These are phyloP conservation scores for Myotis davidii DNA, from an alignment of 2,113 vertebrate species.

Conservation along the genomic window DNA sequence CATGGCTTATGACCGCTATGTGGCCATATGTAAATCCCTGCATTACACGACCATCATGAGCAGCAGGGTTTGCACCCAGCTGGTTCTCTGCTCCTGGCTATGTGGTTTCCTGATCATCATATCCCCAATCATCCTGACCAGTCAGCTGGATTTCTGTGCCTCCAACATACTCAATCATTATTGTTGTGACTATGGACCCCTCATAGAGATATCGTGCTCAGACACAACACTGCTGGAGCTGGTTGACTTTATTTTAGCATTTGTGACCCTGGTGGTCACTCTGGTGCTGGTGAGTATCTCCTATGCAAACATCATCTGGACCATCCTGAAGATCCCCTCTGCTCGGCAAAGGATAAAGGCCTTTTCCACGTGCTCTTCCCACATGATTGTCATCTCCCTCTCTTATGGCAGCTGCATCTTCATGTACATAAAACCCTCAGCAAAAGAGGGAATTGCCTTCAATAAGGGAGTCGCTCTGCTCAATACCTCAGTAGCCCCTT, in stretches of 20 bases:
- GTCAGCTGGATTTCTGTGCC: constrained; percentile 66
- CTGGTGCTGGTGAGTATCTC: constrained; percentile 8
- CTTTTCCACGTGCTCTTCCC: constrained; percentile 43
- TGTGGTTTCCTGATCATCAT: constrained; percentile 53
- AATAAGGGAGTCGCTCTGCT: constrained; percentile 51
- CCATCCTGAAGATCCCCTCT: constrained; percentile 33
- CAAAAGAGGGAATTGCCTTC: not conserved
- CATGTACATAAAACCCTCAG: constrained; percentile 48
- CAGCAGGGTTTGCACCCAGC: constrained; percentile 40
- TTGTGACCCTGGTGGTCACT: constrained; percentile 1
- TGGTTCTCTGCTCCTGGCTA: constrained; percentile 63
- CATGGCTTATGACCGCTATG: constrained; percentile 79
- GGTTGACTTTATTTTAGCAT: constrained; percentile 20
- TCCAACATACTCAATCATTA: constrained; percentile 55
- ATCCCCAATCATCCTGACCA: constrained; percentile 33
- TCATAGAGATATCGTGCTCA: constrained; percentile 58
- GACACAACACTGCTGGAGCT: constrained; percentile 43
- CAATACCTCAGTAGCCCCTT: constrained; percentile 19
- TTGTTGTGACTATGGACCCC: constrained; percentile 46
- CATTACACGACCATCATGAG: constrained; percentile 73
- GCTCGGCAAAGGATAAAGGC: constrained; percentile 34
- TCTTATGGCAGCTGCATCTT: constrained; percentile 57
- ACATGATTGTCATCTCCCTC: constrained; percentile 47
- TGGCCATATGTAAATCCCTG: constrained; percentile 76
- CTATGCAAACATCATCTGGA: constrained; percentile 8